phyloP scores from a whole-genome alignment of 2,113 vertebrate genomes.

The Cyanoderma ruficeps region DNA sequence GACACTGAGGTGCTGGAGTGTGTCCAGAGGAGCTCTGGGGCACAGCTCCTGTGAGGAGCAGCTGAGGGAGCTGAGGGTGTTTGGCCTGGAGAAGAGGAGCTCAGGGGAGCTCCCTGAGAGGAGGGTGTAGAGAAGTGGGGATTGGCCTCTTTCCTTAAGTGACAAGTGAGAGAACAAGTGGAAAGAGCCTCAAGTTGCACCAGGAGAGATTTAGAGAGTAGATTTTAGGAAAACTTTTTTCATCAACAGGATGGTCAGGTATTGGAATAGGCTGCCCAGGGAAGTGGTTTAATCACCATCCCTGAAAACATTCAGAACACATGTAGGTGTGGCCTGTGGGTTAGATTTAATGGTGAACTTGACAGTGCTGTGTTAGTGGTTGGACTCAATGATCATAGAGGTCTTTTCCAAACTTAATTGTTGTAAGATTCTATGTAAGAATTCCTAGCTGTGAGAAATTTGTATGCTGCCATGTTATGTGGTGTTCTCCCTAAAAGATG shows the following conservation, averaged over 20 bases:
- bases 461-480: not conserved
- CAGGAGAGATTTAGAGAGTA: not conserved
- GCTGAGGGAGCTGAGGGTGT: not conserved
- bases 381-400: not conserved
- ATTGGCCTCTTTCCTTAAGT: not conserved
- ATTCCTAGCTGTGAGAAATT: not conserved
- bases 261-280: not conserved
- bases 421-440: not conserved
- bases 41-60: not conserved
- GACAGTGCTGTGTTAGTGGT: not conserved
- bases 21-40: not conserved
- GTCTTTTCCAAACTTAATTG: not conserved
- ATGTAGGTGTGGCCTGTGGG: not conserved
- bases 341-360: not conserved
- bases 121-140: accelerated
- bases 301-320: not conserved
- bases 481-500: not conserved
- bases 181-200: not conserved
- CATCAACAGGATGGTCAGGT: not conserved
- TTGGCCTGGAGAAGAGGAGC: not conserved
- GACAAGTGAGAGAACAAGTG: not conserved
- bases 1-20: not conserved
- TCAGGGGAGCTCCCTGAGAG: not conserved
- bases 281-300: not conserved
- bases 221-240: not conserved